Evolutionary conservation across 2,113 vertebrate genomes (phyloP), one percentile per base, ranked within the genome.

Genomic region (Pagrus major): DNA sequence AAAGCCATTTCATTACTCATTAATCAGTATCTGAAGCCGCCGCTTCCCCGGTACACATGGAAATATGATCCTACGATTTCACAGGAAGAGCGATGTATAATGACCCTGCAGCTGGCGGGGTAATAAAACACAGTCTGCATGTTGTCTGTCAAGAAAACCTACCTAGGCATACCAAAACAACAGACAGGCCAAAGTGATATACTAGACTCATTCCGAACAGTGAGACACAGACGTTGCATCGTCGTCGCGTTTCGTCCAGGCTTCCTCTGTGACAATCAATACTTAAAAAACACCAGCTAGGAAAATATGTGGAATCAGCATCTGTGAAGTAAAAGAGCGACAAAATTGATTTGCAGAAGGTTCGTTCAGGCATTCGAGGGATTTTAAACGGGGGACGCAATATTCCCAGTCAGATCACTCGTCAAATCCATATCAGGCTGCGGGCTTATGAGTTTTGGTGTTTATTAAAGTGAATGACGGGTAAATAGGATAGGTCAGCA

Each of bases 1-100:
- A 93, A 92, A 91, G 90, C 86, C 85, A 88, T 93, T 94, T 89
- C 89, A 88, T 90, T 91, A 90, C 82, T 91, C 92, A 93, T 93
- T 93, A 89, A 92, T 94, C 89, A 94, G 91, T 59, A 84, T 84
- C 74, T 87, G 80, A 85, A 84, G 83, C 78, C 9, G 20, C 83
- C 20, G 71, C 85, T 74, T 87, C 77, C 60, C 60, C 69, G 76
- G 78, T 59, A 83, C 84, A 87, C 88, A 66, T 44, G 49, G 90
- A 92, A 91, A 93, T 92, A 91, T 84, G 89, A 92, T 86, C 84
- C 76, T n/a, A 18, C 6, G 58, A 85, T 89, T 91, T 87, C 74
- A 76, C 81, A 78, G 83, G 76, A 83, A 88, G 89, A 84, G 70
- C 35, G 25, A 87, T 71, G 84, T 59, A 82, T 86, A 87, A 87